Evolutionary conservation across 1,140 invertebrate species (phyloP).

Genomic region (Elysia chlorotica): DNA sequence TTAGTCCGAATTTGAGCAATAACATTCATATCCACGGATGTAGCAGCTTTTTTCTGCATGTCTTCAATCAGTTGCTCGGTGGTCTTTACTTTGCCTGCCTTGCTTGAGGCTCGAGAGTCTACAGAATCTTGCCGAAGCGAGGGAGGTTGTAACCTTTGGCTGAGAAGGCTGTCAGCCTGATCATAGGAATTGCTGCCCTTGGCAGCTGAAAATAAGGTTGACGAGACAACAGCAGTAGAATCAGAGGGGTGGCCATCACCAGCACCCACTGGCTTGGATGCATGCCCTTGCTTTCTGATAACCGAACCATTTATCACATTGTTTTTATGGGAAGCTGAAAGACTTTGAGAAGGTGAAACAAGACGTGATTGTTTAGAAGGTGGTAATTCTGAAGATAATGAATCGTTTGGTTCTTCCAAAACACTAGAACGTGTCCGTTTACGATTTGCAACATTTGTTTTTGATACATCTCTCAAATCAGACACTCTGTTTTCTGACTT

Average conservation of each 20-base stretch:
- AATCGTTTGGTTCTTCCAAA: constrained; percentile 10
- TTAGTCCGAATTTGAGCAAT: constrained; percentile 57
- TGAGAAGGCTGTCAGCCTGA: too few species aligned
- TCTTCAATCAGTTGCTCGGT: constrained; percentile 82
- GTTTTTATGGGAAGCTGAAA: constrained; percentile 26
- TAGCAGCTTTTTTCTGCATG: constrained; percentile 70
- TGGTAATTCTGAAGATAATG: constrained; percentile 12
- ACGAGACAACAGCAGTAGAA: not conserved
- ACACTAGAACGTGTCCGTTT: constrained; percentile 36
- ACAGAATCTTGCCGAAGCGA: constrained; percentile 19
- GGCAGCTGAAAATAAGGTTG: too few species aligned
- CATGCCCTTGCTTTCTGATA: constrained; percentile 21
- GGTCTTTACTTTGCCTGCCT: constrained; percentile 78
- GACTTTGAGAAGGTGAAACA: constrained; percentile 25
- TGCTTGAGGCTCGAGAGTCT: too few species aligned
- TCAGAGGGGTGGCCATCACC: not conserved
- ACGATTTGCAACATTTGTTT: constrained; percentile 50
- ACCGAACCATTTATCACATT: constrained; percentile 31
- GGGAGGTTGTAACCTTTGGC: too few species aligned
- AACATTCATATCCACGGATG: constrained; percentile 54
- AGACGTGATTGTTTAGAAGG: constrained; percentile 20
- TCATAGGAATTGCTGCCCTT: too few species aligned
- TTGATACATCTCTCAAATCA: constrained; percentile 43
- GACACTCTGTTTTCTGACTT: constrained; percentile 28
- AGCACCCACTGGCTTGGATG: constrained; percentile 5